Base-by-base conservation (phyloP, 2,113 vertebrate species). In the Edolisoma coerulescens region DNA sequence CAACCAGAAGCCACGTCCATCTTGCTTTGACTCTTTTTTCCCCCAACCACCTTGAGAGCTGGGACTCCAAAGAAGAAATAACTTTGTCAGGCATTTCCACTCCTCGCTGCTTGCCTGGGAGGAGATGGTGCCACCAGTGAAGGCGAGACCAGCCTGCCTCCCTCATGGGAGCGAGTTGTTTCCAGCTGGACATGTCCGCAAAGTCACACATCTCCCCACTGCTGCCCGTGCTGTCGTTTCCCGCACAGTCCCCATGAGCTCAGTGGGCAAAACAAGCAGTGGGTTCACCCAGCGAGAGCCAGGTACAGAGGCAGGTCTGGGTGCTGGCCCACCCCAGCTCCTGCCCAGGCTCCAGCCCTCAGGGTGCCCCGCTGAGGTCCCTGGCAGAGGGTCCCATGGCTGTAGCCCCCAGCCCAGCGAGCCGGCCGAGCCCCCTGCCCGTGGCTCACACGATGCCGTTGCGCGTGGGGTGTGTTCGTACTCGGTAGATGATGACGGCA, bases 401-500 rank as follows among this genome's bases (percentile, higher is more conserved):
- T 52, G 71, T 5, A 17, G 39, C 41, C 49, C 47, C 74, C 78
- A 42, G 93, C 28, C 47, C 13, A 0, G 52, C 4, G 5, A 53
- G 61, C 35, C 0, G 1, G 52, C 68, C 0, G 3, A 65, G 13
- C 24, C 54, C 23, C 3, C 17, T 0, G 1, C 30, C 65, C 19
- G 4, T 1, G 2, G 23, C 61, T 98, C 97, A 98, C 53, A 96
- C 97, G 4, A 97, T 90, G 49, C 97, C 97, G 3, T 83, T 98
- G 88, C 97, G 97, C 0, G 88, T 94, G 2, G 98, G 98, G 57
- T 98, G 97, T 74, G 98, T 98, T 75, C 97, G 96, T 42, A 99
- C 95, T 59, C 98, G 97, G 65, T 98, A 98, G 93, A 99, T 95
- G 92, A 99, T 97, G 93, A 99, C 95, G 0, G 97, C 98, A 0